Conservation (phyloP, 2,888 invertebrate species). For the Campoplex nolae region DNA sequence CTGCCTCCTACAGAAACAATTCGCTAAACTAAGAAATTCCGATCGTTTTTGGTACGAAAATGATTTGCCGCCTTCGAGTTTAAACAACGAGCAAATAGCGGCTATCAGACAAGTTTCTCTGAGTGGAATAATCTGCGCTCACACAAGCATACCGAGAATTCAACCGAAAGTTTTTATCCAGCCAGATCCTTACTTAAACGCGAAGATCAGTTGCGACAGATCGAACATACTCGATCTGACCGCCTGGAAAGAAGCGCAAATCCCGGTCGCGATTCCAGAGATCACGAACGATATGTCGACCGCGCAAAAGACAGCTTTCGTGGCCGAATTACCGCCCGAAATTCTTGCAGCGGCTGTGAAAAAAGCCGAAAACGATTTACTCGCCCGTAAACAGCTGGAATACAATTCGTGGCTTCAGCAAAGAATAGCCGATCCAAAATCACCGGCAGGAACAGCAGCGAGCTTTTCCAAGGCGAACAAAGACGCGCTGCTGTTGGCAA, state of each 20-base stretch:
- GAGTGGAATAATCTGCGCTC: conserved; percentile 92
- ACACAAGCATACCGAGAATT: conserved; percentile 89
- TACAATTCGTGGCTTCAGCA: conserved; percentile 91
- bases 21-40: conserved; percentile 92
- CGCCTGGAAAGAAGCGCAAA: conserved; percentile 89
- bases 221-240: conserved; percentile 89
- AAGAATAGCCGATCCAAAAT: conserved; percentile 90
- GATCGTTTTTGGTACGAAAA: conserved; percentile 99
- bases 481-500: conserved; percentile 93
- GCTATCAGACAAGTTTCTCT: conserved; percentile 93
- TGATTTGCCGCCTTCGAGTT: conserved; percentile 94
- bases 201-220: conserved; percentile 89
- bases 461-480: conserved; percentile 96
- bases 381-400: conserved; percentile 91
- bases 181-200: conserved; percentile 94
- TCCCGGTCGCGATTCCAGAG: conserved; percentile 72
- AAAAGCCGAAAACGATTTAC: conserved; percentile 92
- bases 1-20: conserved; percentile 94
- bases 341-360: conserved; percentile 91
- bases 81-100: conserved; percentile 91
- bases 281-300: conserved; percentile 78
- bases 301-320: conserved; percentile 73
- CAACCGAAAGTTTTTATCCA: conserved; percentile 95
- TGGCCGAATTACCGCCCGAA: conserved; percentile 89
- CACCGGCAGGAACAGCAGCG: conserved; percentile 94